Conservation (phyloP, 2,888 invertebrate species). For the Tenthredo notha region DNA sequence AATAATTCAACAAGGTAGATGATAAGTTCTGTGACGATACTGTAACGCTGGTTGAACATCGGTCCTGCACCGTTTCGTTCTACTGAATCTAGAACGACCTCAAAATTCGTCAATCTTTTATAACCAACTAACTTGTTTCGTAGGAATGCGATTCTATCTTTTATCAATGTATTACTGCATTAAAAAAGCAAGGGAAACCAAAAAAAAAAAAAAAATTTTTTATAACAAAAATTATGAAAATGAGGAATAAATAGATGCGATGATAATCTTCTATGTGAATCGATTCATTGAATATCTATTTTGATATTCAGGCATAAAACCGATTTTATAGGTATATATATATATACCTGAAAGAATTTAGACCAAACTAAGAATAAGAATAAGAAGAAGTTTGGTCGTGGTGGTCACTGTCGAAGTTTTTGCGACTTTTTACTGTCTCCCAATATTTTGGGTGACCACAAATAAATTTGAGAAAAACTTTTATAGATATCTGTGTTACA, state of each 20-base stretch:
- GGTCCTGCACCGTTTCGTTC: not conserved
- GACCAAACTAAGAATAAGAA: not conserved
- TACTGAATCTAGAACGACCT: not conserved
- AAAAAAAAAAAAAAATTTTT: not conserved
- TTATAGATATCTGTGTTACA: not conserved
- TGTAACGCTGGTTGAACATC: not conserved
- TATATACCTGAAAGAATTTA: not conserved
- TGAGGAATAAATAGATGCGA: too few relatives aligned
- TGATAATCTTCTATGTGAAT: not conserved
- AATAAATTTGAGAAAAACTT: not conserved
- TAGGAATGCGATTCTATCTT: not conserved
- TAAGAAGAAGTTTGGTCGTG: not conserved
- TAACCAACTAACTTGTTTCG: not conserved
- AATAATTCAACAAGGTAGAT: not conserved
- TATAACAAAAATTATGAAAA: too few relatives aligned
- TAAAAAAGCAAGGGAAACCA: not conserved
- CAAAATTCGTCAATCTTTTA: not conserved
- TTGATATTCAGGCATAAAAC: not conserved
- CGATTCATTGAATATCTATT: not conserved
- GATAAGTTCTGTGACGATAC: not conserved
- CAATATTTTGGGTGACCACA: conserved; percentile 13
- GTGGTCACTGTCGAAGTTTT: not conserved
- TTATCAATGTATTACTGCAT: not conserved
- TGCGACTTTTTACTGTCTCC: not conserved
- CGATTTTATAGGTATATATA: not conserved